A percentile compares a stretch with the other conserved stretches of the same genome.
These are phyloP conservation scores for Thomomys bottae DNA, from an alignment of 2,113 vertebrate species.

Conservation along the genomic window DNA sequence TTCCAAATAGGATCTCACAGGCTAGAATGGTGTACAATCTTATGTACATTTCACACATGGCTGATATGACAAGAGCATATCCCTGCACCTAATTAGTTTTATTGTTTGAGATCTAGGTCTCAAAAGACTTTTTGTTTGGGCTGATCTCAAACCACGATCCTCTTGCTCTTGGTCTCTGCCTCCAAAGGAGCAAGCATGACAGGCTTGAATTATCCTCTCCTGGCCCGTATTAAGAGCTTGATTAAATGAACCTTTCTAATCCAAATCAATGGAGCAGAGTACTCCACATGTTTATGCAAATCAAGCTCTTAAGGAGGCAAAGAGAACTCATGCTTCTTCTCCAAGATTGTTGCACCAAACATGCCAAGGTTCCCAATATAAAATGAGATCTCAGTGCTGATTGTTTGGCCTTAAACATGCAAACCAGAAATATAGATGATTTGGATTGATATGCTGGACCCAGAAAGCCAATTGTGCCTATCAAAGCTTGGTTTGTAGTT, in stretches of 20 bases:
- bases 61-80: no score
- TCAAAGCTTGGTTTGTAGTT: neutral
- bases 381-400: neutral
- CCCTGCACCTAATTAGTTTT: no score
- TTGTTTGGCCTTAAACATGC: neutral
- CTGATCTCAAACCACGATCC: no score
- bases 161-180: no score
- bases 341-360: neutral
- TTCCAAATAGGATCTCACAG: no score
- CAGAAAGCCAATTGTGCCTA: neutral
- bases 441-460: neutral
- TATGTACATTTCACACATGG: no score
- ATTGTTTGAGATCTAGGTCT: no score
- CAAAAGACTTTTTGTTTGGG: no score
- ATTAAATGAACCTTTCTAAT: neutral
- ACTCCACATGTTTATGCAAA: neutral
- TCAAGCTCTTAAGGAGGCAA: neutral
- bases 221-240: neutral
- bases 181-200: no score
- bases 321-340: neutral
- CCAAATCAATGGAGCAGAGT: neutral
- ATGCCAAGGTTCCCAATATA: neutral
- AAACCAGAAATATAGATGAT: neutral
- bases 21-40: no score
- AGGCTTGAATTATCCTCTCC: no score